These are phyloP conservation scores for Euura saliciscinereae DNA, from an alignment of 1,140 invertebrate genomes.

Conservation along the genomic window DNA sequence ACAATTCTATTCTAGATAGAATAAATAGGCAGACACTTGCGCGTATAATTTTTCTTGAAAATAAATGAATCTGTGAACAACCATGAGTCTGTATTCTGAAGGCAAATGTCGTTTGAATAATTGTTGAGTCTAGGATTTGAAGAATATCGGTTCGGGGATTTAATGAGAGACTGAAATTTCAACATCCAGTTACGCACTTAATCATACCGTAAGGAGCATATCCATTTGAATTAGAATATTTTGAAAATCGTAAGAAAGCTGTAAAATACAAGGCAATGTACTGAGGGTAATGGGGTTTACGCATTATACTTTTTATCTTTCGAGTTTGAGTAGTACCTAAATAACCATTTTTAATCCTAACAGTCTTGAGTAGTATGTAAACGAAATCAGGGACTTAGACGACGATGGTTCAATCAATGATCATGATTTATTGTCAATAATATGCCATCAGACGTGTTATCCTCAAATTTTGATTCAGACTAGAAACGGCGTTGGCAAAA, in stretches of 20 bases:
- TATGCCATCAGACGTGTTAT: neutral
- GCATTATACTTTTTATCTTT: neutral
- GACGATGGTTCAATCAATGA: neutral
- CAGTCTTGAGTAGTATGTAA: neutral
- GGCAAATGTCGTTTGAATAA: too few relatives aligned
- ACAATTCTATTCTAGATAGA: neutral
- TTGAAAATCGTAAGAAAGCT: neutral
- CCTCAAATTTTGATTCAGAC: neutral
- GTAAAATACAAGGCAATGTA: neutral
- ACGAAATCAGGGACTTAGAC: neutral
- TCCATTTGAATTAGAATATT: neutral
- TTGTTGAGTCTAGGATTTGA: neutral
- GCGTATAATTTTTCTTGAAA: too few relatives aligned
- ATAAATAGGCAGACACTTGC: too few relatives aligned
- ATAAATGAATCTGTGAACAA: too few relatives aligned
- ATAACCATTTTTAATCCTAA: neutral
- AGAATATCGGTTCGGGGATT: neutral
- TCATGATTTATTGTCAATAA: neutral
- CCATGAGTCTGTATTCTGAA: too few relatives aligned
- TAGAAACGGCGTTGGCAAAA: neutral
- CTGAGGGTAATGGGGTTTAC: conserved; percentile 3
- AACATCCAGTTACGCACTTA: neutral
- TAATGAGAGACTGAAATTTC: neutral
- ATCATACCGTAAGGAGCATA: neutral
- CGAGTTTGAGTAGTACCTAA: neutral